Evolutionary conservation across 2,888 invertebrate genomes (phyloP).

Genomic region (Poecilus cupreus): DNA sequence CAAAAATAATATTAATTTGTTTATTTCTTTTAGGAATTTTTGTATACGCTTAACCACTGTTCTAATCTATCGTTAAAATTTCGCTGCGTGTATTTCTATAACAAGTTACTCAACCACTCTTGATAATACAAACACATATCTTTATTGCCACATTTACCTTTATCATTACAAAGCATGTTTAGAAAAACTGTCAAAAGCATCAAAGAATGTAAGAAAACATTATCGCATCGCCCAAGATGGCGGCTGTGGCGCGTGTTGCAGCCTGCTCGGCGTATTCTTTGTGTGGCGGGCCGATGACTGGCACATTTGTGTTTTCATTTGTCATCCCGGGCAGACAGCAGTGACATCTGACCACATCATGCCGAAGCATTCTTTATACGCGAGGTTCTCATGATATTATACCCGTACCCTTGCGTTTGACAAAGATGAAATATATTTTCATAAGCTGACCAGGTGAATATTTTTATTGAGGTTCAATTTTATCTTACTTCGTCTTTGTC

Average conservation of each 20-base stretch:
- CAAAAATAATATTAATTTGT: too few species aligned
- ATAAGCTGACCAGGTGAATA: slow-evolving; percentile 24
- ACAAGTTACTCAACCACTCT: background rate
- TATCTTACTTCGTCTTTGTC: background rate
- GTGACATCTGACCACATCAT: slow-evolving; percentile 72
- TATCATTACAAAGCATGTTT: slow-evolving; percentile 6
- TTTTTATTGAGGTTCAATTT: background rate
- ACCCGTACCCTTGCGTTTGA: background rate
- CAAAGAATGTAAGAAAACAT: slow-evolving; percentile 38
- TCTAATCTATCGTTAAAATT: background rate
- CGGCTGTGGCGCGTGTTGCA: background rate
- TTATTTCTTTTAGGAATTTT: too few species aligned
- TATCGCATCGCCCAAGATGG: background rate
- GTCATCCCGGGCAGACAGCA: slow-evolving; percentile 70
- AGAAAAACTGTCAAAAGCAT: slow-evolving; percentile 28
- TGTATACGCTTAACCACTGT: too few species aligned
- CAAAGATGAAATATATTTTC: slow-evolving; percentile 25
- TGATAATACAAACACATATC: background rate
- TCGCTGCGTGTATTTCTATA: background rate
- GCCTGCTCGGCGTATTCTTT: background rate
- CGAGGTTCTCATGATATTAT: slow-evolving; percentile 48
- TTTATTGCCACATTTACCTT: slow-evolving; percentile 16
- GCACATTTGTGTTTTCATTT: slow-evolving; percentile 70
- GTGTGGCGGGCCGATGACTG: slow-evolving; percentile 65
- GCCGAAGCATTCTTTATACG: slow-evolving; percentile 14